Evolutionary conservation across 2,888 invertebrate genomes (phyloP), one percentile per base, ranked within the genome.

Genomic region (Chloroclysta siterata): DNA sequence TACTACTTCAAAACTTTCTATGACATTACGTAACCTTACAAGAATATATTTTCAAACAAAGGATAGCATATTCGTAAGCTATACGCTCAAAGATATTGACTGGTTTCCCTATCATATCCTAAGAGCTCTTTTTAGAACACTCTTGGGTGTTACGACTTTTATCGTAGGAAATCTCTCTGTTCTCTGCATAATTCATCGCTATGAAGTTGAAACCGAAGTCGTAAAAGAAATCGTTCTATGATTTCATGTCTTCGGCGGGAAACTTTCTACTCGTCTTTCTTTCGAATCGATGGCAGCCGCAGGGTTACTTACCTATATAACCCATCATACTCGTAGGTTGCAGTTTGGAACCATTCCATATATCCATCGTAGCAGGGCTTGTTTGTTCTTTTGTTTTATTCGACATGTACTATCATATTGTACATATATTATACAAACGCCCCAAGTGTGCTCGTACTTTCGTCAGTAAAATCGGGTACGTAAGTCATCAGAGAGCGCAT

Each of bases 201-300:
- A 87, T 89, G 90, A 90, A 92, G 92, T 93, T 91, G 91, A 91
- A 93, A 92, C 90, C 90, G 86, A 89, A 88, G 89, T 90, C 91
- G 91, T 92, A 93, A 92, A 92, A 90, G 91, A 90, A 92, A 93
- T 92, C 90, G 90, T 85, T 91, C 90, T 91, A 91, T 91, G 91
- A 93, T 92, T 91, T 89, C 90, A 88, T 90, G 88, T 90, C 89
- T 90, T 89, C 82, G 87, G 82, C 84, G 84, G 83, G 79, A 86
- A 91, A 90, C 84, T 92, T 92, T 88, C 78, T 83, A 82, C 88
- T 88, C 84, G 88, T 85, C 85, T 86, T 85, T 84, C 85, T 83
- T 87, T 87, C 80, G 84, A 87, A 88, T 87, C 86, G 81, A 83
- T 85, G 82, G 82, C 81, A 79, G 80, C 39, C 73, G 75, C 77